Conservation (phyloP, 2,797 vertebrate species). For the Muscicapa striata region DNA sequence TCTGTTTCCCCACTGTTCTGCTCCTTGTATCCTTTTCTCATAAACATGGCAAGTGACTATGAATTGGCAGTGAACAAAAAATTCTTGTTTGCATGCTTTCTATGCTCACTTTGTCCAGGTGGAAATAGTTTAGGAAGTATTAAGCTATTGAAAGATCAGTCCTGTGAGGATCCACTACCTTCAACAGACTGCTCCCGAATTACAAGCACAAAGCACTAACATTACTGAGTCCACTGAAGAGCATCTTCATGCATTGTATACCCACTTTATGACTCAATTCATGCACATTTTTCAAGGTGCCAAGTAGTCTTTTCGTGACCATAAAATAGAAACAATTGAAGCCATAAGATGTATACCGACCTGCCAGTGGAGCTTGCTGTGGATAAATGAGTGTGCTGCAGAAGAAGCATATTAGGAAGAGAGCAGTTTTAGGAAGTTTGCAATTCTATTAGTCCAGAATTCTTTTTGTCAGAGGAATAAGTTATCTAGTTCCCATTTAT, state of each 20-base stretch:
- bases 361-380: neutral
- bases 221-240: neutral
- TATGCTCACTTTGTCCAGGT: neutral
- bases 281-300: neutral
- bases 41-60: neutral
- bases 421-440: slow-evolving; percentile 23
- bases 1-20: neutral
- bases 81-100: neutral
- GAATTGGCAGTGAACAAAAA: neutral
- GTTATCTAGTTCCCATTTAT: neutral
- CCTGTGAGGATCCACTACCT: neutral
- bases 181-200: neutral
- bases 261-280: neutral
- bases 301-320: neutral
- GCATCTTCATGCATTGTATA: neutral
- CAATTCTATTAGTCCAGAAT: slow-evolving; percentile 23
- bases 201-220: neutral
- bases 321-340: neutral
- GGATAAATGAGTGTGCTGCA: neutral
- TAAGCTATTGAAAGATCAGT: neutral
- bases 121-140: neutral
- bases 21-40: neutral
- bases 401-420: slow-evolving; percentile 8
- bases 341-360: neutral
- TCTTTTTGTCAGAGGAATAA: slow-evolving; percentile 8